phyloP scores from a whole-genome alignment of 2,113 vertebrate species.

The Diadophis punctatus region DNA sequence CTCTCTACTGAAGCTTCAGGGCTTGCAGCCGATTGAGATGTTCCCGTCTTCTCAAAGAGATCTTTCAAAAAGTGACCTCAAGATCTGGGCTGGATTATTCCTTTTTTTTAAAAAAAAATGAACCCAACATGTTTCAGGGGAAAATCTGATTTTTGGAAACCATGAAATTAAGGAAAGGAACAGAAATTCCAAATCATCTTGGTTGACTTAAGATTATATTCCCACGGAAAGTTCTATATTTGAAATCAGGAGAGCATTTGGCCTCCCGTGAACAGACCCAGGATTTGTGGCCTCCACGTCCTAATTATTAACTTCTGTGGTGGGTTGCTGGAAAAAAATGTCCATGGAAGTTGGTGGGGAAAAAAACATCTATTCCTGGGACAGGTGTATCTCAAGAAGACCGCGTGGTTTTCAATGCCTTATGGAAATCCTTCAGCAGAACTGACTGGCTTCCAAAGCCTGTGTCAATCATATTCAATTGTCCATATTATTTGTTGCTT shows the following conservation, averaged over 20 bases:
- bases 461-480: background rate
- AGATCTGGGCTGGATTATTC: conserved; percentile 9
- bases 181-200: background rate
- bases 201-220: background rate
- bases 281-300: background rate
- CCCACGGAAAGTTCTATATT: background rate
- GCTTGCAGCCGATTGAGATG: conserved; percentile 17
- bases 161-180: background rate
- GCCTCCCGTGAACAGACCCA: background rate
- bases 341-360: background rate
- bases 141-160: background rate
- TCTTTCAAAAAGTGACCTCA: conserved; percentile 41
- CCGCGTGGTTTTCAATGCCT: background rate
- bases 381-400: background rate
- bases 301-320: background rate
- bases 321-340: background rate
- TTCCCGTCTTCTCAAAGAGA: background rate
- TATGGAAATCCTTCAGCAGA: background rate
- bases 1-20: conserved; percentile 25
- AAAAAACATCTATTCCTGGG: background rate
- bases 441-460: background rate
- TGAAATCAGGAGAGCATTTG: background rate
- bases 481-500: background rate
- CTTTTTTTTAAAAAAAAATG: background rate
- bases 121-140: background rate